Evolutionary conservation across 2,888 invertebrate genomes (phyloP).

Genomic region (Acanthopleura granulata): DNA sequence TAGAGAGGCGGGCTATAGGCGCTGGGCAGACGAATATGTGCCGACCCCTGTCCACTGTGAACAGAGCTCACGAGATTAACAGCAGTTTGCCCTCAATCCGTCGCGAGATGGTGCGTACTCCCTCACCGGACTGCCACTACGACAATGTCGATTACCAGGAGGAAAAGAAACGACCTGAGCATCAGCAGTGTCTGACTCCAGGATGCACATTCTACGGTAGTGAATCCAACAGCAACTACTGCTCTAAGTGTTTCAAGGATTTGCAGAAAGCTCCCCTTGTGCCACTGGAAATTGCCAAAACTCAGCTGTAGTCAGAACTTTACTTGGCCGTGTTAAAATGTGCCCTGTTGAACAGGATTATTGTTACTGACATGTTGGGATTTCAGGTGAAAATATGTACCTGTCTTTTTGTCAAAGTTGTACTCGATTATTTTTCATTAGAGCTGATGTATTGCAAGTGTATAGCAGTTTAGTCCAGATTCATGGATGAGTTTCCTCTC

Average conservation of each 20-base stretch:
- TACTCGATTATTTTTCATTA: too few species aligned
- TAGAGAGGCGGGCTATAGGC: background rate
- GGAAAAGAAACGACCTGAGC: background rate
- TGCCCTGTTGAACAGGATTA: too few species aligned
- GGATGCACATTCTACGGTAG: background rate
- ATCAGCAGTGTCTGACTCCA: background rate
- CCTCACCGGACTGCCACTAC: constrained; percentile 10
- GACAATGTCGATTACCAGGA: constrained; percentile 5
- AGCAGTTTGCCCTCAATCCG: background rate
- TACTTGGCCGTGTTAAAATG: too few species aligned
- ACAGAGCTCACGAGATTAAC: background rate
- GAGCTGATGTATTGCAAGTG: too few species aligned
- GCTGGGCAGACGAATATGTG: background rate
- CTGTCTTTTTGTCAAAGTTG: too few species aligned
- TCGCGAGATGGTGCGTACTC: background rate
- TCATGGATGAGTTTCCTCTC: too few species aligned
- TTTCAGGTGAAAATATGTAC: too few species aligned
- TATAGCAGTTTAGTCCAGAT: too few species aligned
- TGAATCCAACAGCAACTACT: background rate
- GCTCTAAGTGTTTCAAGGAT: constrained; percentile 13
- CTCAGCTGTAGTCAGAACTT: background rate
- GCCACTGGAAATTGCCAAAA: background rate
- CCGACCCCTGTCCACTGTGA: background rate
- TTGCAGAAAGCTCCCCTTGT: background rate
- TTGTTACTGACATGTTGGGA: too few species aligned